Base-by-base conservation (phyloP, 2,113 vertebrate genomes). In the Zapornia atra region DNA sequence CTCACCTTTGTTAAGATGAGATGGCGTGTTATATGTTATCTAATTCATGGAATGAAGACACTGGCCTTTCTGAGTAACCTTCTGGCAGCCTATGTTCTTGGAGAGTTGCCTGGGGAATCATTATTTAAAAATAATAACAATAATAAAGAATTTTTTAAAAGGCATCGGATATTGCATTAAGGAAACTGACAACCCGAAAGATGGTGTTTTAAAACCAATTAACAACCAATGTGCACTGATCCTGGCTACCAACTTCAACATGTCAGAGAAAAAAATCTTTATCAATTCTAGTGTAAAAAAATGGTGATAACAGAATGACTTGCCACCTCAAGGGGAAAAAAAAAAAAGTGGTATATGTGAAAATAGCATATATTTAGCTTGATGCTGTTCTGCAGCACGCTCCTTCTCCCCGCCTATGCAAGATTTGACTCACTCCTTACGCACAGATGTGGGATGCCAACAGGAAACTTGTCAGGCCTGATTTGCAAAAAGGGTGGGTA, bases 31-130 rank as follows among this genome's bases (percentile, higher is more conserved):
- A 11, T 6, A 46, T 31, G 20, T 70, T 88, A 86, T 8, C 59
- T 92, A 66, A 83, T 34, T 56, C 61, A 88, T 28, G 56, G 71
- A 88, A 80, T 81, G 42, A 66, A 66, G 64, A 78, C 17, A 33
- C 22, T 63, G 42, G 33, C 51, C 17, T 51, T 80, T 86, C 50
- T 19, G 31, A 78, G 60, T 16, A 80, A 82, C 34, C 26, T 86
- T 63, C 31, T 92, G 57, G 71, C 11, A 92, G 66, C 70, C 83
- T 38, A 76, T 95, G 33, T 51, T 88, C 92, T 94, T 90, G 73
- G 64, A 79, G 17, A 40, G 71, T 10, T 92, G 59, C 60, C 71
- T 53, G 34, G 4, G 36, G 42, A 69, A 95, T 84, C n/a, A 56
- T 51, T 61, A 75, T 8, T 4, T 6, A 22, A 33, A 29, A 38